Base-by-base conservation (phyloP, 1,140 invertebrate species). In the Sitodiplosis mosellana region DNA sequence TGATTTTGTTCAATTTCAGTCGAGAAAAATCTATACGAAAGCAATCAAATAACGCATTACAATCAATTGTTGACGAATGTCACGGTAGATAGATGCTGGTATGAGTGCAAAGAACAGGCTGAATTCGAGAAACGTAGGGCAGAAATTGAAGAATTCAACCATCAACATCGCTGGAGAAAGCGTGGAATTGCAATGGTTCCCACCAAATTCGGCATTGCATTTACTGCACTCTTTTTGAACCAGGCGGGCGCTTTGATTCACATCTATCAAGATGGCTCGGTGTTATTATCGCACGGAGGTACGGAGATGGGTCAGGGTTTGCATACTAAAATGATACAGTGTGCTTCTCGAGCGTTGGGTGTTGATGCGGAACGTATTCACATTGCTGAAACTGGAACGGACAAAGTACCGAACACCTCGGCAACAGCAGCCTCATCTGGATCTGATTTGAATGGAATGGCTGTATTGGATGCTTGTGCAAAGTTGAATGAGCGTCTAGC, bases 281-380 rank as follows among this genome's bases (percentile, higher is more conserved):
- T 96, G 5, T 69, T 96, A 2, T 56, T 97, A n/a, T 78, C 77
- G 21, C 90, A 95, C 61, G 87, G 86, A 38, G 92, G 91, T 15
- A 83, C 82, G 15, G 92, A 97, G 72, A 96, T 96, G 83, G 93
- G 93, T 0, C 92, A 96, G 69, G 93, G 92, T 2, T 65, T 96
- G 0, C 85, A 95, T 57, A 96, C 88, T 1, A 96, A 95, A 70
- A 90, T 93, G 80, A 81, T 92, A 49, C 88, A 94, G 74, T 77
- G 87, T 27, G 81, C 83, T 0, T 82, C 82, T 42, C 69, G 79
- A 52, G 73, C 72, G 2, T 66, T 97, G 2, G 76, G 73, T 33
- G 77, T 93, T 17, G 73, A 85, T 21, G 59, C 73, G 10, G 74
- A 79, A 0, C 77, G 81, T 57, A 89, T 97, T 55, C 80, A 91